These are phyloP conservation scores for Drosophila parvula DNA, from an alignment of 1,140 invertebrate genomes.

Conservation along the genomic window DNA sequence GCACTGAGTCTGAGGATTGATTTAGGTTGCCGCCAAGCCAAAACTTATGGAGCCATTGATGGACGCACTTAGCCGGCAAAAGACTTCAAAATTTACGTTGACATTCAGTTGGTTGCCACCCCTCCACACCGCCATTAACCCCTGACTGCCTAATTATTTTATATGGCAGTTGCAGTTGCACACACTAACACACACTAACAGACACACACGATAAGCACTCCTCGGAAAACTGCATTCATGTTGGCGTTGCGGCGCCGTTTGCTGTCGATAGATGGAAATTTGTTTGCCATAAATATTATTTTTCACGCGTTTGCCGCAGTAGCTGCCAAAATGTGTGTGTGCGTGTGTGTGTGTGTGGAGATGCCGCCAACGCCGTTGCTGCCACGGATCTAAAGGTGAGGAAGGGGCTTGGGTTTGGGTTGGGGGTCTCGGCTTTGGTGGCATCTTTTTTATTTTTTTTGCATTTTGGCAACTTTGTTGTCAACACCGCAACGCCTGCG, in stretches of 20 bases:
- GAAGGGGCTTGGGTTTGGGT: conserved; percentile 5
- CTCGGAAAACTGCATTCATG: conserved; percentile 43
- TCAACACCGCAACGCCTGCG: conserved; percentile 57
- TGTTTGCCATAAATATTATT: conserved; percentile 82
- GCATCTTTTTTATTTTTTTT: conserved; percentile 27
- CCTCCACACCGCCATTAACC: conserved; percentile 25
- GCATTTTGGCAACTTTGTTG: conserved; percentile 68
- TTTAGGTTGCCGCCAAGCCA: conserved; percentile 68
- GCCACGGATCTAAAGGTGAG: neutral
- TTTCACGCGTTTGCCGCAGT: conserved; percentile 72
- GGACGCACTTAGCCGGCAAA: conserved; percentile 64
- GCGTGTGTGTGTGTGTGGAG: conserved; percentile 12
- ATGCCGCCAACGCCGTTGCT: conserved; percentile 56
- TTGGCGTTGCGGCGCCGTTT: conserved; percentile 65
- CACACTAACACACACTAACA: conserved; percentile 7
- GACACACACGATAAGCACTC: conserved; percentile 10
- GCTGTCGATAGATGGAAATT: conserved; percentile 78
- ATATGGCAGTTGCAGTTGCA: conserved; percentile 54
- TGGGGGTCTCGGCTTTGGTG: conserved; percentile 9
- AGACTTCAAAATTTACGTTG: conserved; percentile 65
- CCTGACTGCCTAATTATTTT: conserved; percentile 75
- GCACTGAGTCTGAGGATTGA: conserved; percentile 52
- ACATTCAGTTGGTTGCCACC: conserved; percentile 49
- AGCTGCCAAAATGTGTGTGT: conserved; percentile 51
- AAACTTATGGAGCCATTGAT: conserved; percentile 69